phyloP scores from a whole-genome alignment of 2,888 invertebrate genomes.

The Podabrus alpinus region DNA sequence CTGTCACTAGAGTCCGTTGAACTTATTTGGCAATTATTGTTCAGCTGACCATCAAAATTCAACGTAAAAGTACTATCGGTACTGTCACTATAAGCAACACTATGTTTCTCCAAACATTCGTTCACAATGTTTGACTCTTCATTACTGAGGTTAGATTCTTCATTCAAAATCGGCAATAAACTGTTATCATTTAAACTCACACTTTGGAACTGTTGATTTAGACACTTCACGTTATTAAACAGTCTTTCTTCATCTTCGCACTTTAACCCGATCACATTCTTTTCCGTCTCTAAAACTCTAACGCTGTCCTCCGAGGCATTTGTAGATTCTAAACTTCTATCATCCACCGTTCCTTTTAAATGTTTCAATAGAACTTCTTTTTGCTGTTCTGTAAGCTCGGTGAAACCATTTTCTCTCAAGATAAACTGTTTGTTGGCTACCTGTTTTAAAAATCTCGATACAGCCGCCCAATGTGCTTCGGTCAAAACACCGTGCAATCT shows the following conservation, averaged over 20 bases:
- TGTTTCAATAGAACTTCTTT: conserved; percentile 47
- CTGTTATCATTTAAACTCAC: conserved; percentile 39
- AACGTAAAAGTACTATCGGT: conserved; percentile 11
- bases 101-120: conserved; percentile 47
- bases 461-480: conserved; percentile 68
- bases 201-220: conserved; percentile 36
- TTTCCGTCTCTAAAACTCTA: neutral
- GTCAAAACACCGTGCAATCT: conserved; percentile 68
- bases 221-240: neutral
- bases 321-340: neutral
- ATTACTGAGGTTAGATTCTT: conserved; percentile 18
- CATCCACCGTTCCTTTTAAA: conserved; percentile 18
- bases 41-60: conserved; percentile 14
- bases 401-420: conserved; percentile 57
- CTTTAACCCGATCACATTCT: neutral
- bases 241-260: neutral
- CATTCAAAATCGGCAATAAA: conserved; percentile 36
- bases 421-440: conserved; percentile 68
- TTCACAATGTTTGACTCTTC: conserved; percentile 37
- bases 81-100: conserved; percentile 27
- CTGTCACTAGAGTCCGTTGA: conserved; percentile 38
- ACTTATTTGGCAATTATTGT: conserved; percentile 5
- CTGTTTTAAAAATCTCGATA: conserved; percentile 67
- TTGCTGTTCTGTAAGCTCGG: conserved; percentile 53
- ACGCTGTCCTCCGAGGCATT: neutral